These are phyloP conservation scores for Podarcis lilfordi DNA, from an alignment of 2,797 vertebrate species.

Conservation along the genomic window DNA sequence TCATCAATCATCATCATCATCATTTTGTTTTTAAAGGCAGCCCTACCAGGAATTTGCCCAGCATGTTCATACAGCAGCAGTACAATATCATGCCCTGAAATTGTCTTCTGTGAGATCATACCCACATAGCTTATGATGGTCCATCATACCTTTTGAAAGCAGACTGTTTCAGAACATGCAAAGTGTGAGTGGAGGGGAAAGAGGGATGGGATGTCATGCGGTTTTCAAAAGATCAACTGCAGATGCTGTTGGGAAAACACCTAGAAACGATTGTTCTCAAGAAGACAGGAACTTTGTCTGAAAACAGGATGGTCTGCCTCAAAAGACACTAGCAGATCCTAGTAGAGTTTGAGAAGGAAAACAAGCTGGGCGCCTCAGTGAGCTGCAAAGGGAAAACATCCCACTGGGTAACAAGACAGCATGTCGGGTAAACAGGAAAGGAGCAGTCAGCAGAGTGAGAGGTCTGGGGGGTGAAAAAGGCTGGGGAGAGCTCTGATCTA, in stretches of 20 bases:
- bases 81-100: not conserved
- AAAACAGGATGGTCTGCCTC: constrained; percentile 82
- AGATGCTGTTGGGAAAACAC: constrained; percentile 52
- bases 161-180: constrained; percentile 39
- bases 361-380: constrained; percentile 64
- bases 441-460: constrained; percentile 57
- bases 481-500: constrained; percentile 51
- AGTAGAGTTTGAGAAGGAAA: constrained; percentile 77
- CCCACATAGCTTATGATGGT: not conserved
- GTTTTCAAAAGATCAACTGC: constrained; percentile 52
- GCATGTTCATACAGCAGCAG: not conserved
- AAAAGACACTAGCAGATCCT: constrained; percentile 71
- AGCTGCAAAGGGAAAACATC: constrained; percentile 51
- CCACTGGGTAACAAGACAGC: constrained; percentile 62
- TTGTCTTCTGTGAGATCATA: not conserved
- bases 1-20: too few relatives aligned
- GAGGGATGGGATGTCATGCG: constrained; percentile 6
- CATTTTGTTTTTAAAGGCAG: not conserved
- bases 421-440: constrained; percentile 71
- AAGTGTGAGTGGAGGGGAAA: not conserved
- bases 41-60: not conserved
- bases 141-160: not conserved
- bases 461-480: constrained; percentile 52
- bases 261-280: constrained; percentile 67
- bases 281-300: constrained; percentile 72